These are phyloP conservation scores for Clamator glandarius DNA, from an alignment of 2,797 vertebrate genomes.

Conservation along the genomic window DNA sequence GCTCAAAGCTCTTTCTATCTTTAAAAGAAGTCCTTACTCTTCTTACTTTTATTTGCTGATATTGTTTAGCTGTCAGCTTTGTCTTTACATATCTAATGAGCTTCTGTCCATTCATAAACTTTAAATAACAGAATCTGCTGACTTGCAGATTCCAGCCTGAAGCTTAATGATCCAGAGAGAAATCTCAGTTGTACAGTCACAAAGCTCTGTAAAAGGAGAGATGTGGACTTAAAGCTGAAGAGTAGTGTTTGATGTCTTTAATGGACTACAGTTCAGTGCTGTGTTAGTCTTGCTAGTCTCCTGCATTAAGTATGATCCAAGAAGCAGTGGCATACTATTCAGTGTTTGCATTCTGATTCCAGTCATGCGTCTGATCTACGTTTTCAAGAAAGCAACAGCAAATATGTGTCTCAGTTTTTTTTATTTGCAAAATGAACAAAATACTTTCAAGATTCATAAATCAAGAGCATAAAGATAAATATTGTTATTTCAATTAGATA, in stretches of 20 bases:
- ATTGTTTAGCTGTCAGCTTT: constrained; percentile 21
- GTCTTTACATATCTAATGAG: constrained; percentile 37
- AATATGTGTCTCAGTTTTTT: not conserved
- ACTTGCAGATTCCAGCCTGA: constrained; percentile 33
- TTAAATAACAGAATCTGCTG: constrained; percentile 44
- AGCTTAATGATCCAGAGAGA: constrained; percentile 39
- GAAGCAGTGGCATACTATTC: constrained; percentile 12
- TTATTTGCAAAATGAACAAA: not conserved
- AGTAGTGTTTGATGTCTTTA: not conserved
- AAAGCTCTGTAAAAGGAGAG: not conserved
- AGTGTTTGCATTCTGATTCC: constrained; percentile 16
- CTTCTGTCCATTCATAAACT: constrained; percentile 48
- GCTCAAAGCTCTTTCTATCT: not conserved
- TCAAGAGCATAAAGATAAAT: not conserved
- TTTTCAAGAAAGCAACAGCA: not conserved
- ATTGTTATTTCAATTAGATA: not conserved
- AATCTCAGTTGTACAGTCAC: constrained; percentile 32
- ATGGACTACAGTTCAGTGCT: constrained; percentile 1
- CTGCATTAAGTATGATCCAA: constrained; percentile 14
- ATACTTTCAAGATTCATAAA: not conserved
- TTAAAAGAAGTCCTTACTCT: not conserved
- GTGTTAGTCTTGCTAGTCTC: not conserved
- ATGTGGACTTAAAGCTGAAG: not conserved
- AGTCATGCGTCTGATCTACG: constrained; percentile 21
- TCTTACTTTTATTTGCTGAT: not conserved